Evolutionary conservation across 2,797 vertebrate genomes (phyloP).

Genomic region (Platyrinchus mystaceus): DNA sequence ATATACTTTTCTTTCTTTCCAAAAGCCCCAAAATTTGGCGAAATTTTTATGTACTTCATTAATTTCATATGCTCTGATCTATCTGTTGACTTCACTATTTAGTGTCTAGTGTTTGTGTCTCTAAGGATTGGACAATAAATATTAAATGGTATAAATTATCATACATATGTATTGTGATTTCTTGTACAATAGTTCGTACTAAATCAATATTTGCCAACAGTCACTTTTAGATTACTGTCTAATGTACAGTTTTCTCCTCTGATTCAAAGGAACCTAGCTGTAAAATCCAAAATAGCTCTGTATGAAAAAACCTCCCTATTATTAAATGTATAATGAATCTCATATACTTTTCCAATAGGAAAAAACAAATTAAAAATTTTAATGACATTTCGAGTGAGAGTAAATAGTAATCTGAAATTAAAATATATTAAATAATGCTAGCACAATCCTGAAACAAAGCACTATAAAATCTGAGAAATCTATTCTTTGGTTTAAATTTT

Average conservation of each 20-base stretch:
- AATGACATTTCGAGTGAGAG: neutral
- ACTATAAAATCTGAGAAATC: neutral
- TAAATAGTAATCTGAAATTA: neutral
- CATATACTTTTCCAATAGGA: neutral
- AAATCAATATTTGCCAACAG: neutral
- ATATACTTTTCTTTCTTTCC: neutral
- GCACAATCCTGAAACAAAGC: neutral
- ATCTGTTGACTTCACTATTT: neutral
- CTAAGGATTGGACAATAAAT: neutral
- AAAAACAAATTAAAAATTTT: neutral
- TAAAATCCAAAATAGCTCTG: neutral
- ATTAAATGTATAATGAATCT: neutral
- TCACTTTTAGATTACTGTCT: neutral
- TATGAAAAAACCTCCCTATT: neutral
- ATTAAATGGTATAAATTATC: slow-evolving; percentile 26
- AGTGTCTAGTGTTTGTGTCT: neutral
- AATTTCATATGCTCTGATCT: neutral
- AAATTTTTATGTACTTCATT: neutral
- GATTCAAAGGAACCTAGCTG: neutral
- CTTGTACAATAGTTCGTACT: neutral
- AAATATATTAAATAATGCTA: neutral
- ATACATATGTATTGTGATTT: neutral
- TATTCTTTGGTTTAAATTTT: neutral
- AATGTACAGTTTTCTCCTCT: neutral
- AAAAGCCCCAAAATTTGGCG: neutral